Conservation (phyloP, 2,888 invertebrate genomes). For the Mimas tiliae region DNA sequence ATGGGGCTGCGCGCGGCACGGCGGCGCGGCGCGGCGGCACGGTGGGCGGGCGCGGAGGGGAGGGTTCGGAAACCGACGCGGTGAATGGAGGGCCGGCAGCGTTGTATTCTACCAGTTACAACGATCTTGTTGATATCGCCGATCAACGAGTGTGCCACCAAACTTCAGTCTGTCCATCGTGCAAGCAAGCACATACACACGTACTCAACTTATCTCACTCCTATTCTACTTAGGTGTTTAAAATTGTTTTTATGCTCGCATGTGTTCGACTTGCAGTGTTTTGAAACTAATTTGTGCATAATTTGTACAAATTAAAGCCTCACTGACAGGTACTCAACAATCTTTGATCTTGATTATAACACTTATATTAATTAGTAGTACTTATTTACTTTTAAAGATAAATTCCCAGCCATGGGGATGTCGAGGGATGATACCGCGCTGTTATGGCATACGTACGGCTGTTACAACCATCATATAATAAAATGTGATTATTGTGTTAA, state of each 20-base stretch:
- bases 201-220: neutral
- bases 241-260: neutral
- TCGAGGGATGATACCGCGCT: neutral
- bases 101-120: conserved; percentile 16
- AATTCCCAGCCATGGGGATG: neutral
- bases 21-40: conserved; percentile 33
- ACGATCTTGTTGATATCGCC: conserved; percentile 5
- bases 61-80: conserved; percentile 11
- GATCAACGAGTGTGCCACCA: neutral
- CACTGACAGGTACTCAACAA: neutral
- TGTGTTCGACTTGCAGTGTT: too few relatives aligned
- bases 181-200: neutral
- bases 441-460: too few relatives aligned
- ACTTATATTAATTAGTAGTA: too few relatives aligned
- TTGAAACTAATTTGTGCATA: too few relatives aligned
- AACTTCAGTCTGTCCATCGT: neutral
- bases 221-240: neutral
- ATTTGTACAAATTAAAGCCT: too few relatives aligned
- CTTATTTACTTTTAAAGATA: too few relatives aligned
- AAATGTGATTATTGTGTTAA: too few relatives aligned
- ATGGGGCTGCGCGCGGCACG: conserved; percentile 30
- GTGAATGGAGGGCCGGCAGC: conserved; percentile 28
- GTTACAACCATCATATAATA: too few relatives aligned
- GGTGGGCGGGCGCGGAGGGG: conserved; percentile 27
- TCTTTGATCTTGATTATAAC: too few relatives aligned